phyloP scores from a whole-genome alignment of 1,140 invertebrate genomes.

The Drosophila ironensis region DNA sequence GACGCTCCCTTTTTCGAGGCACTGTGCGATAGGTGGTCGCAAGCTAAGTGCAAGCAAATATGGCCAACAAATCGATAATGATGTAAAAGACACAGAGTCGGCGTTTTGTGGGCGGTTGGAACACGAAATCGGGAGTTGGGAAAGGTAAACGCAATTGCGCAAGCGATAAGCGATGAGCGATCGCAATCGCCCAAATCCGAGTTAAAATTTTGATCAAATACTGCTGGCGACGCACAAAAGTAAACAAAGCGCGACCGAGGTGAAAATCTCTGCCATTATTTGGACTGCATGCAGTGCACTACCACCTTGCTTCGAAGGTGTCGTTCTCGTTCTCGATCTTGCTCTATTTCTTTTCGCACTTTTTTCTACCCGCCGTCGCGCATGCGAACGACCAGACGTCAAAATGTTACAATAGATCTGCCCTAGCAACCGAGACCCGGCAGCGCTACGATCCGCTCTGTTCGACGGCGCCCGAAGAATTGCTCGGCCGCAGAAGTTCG shows the following conservation, averaged over 20 bases:
- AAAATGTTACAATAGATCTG: neutral
- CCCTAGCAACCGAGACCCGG: neutral
- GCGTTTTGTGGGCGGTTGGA: conserved; percentile 32
- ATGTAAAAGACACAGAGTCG: conserved; percentile 44
- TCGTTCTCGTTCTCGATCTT: conserved; percentile 8
- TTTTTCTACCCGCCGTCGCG: conserved; percentile 41
- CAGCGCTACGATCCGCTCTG: conserved; percentile 7
- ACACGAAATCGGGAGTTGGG: conserved; percentile 1
- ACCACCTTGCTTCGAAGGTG: conserved; percentile 21
- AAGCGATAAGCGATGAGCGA: conserved; percentile 47
- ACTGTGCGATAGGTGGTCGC: conserved; percentile 49
- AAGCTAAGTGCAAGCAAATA: conserved; percentile 32
- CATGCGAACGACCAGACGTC: conserved; percentile 47
- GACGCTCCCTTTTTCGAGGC: conserved; percentile 22
- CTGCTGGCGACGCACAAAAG: conserved; percentile 56
- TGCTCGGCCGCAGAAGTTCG: neutral
- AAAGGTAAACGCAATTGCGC: conserved; percentile 46
- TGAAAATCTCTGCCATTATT: conserved; percentile 34
- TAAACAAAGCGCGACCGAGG: conserved; percentile 20
- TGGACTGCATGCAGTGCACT: conserved; percentile 46
- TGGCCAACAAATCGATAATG: conserved; percentile 53
- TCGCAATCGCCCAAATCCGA: conserved; percentile 19
- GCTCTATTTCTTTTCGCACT: conserved; percentile 32
- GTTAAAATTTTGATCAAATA: conserved; percentile 42
- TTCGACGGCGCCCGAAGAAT: conserved; percentile 10